Base-by-base conservation (phyloP, 1,140 invertebrate genomes). In the Gerris buenoi region DNA sequence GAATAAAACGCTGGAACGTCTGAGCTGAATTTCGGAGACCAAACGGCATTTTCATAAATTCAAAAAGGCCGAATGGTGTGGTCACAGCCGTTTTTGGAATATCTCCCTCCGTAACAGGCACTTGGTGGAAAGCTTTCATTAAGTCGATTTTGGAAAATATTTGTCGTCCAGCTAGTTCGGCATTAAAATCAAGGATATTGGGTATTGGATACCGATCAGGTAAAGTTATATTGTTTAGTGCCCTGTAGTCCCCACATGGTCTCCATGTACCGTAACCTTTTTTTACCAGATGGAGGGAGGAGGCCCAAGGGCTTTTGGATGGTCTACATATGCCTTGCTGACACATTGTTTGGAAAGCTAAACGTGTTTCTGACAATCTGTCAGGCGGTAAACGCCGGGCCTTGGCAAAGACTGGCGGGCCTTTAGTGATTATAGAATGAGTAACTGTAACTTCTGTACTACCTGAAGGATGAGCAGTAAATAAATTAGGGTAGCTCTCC, bases 71-170 rank as follows among this genome's bases (percentile, higher is more conserved):
- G 57, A 74, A 74, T 2, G 72, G 72, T 25, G 76, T 78, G 1
- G 69, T 74, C 0, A 78, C 69, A 1, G 76, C 75, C 10, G 75
- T 78, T 70, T 78, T 79, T 13, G 65, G 70, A 5, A 77, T 71
- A 59, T 77, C 74, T 23, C 71, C 70, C 58, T 26, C 25, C 0
- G 60, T 64, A 5, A 78, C 69, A 0, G 76, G 75, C 1, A 79
- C 74, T 27, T 78, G 81, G 72, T 79, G 76, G 69, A 77, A 84
- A 0, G 81, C 82, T 5, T 73, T 70, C 0, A 72, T 68, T 2
- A 83, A 64, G 73, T 84, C 81, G 0, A 84, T 66, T 1, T 70
- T 75, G 1, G 77, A 75, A 65, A 83, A 83, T 26, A 76, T 74
- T 14, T 66, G 74, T 15, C 73, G 72, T 2, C 76, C 77, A 15